These are phyloP conservation scores for Dryadula phaetusa DNA, from an alignment of 2,888 invertebrate species.

Conservation along the genomic window DNA sequence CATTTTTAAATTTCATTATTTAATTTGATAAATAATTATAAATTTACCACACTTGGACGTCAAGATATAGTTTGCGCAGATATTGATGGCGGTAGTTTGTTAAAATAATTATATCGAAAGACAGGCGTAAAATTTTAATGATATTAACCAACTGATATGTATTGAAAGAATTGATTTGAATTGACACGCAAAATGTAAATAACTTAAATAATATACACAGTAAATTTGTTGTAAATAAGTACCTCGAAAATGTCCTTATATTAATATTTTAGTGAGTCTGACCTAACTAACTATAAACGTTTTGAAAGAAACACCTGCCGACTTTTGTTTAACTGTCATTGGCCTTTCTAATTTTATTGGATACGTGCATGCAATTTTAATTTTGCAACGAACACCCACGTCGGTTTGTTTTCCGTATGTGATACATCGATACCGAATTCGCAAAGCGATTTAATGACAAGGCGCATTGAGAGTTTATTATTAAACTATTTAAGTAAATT, in stretches of 20 bases:
- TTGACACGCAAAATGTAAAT: background rate
- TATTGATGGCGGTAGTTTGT: background rate
- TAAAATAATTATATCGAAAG: background rate
- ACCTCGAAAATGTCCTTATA: background rate
- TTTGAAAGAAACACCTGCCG: constrained; percentile 38
- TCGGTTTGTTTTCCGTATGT: constrained; percentile 36
- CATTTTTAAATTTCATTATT: background rate
- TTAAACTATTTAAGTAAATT: background rate
- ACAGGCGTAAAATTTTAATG: background rate
- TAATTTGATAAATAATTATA: background rate
- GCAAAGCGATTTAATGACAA: constrained; percentile 29
- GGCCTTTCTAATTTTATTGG: constrained; percentile 49
- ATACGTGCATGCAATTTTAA: constrained; percentile 49
- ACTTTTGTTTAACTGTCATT: constrained; percentile 43
- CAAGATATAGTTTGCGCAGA: background rate
- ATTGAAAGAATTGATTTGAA: background rate
- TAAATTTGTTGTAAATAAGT: background rate
- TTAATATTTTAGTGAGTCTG: constrained; percentile 16
- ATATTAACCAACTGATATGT: background rate
- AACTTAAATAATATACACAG: background rate
- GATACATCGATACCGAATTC: constrained; percentile 29
- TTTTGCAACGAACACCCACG: constrained; percentile 47
- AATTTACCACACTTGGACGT: background rate
- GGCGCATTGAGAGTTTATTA: background rate
- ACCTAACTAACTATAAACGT: constrained; percentile 23